Evolutionary conservation across 2,888 invertebrate species (phyloP).

Genomic region (Liodrosophila aerea): DNA sequence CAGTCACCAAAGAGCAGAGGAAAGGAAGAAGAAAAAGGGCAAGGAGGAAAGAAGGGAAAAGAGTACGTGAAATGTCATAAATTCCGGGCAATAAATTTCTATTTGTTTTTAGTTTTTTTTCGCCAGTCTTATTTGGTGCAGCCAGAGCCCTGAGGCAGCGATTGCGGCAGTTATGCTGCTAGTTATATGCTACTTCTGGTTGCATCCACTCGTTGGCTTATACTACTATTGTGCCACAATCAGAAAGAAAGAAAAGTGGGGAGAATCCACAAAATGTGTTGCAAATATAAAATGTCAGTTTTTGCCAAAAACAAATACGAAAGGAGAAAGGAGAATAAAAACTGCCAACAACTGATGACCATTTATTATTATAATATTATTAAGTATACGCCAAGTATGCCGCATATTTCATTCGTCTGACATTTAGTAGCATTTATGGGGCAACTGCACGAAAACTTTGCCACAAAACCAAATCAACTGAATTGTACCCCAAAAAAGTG

Average conservation of each 20-base stretch:
- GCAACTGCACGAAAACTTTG: constrained; percentile 55
- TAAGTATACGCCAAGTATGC: constrained; percentile 56
- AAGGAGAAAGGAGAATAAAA: background rate
- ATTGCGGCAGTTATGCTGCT: constrained; percentile 28
- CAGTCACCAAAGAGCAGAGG: background rate
- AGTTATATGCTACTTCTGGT: constrained; percentile 18
- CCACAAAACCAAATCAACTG: constrained; percentile 1
- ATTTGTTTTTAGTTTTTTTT: constrained; percentile 73
- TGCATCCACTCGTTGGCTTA: constrained; percentile 15
- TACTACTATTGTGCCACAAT: constrained; percentile 13
- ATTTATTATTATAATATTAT: constrained; percentile 54
- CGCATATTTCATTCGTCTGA: constrained; percentile 44
- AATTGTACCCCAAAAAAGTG: background rate
- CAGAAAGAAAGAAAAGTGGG: background rate
- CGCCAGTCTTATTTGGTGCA: constrained; percentile 45
- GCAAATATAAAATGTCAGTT: constrained; percentile 11
- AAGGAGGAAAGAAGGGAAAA: too few species aligned
- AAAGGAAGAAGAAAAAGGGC: constrained; percentile 29
- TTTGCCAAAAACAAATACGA: constrained; percentile 5
- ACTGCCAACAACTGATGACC: constrained; percentile 20
- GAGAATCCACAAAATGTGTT: background rate
- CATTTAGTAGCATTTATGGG: constrained; percentile 57
- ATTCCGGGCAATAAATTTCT: constrained; percentile 80
- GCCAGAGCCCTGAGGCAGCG: constrained; percentile 18
- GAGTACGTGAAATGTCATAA: constrained; percentile 72